Conservation (phyloP, 92 coral and sea anemone species). For the Heliopora coerulea region DNA sequence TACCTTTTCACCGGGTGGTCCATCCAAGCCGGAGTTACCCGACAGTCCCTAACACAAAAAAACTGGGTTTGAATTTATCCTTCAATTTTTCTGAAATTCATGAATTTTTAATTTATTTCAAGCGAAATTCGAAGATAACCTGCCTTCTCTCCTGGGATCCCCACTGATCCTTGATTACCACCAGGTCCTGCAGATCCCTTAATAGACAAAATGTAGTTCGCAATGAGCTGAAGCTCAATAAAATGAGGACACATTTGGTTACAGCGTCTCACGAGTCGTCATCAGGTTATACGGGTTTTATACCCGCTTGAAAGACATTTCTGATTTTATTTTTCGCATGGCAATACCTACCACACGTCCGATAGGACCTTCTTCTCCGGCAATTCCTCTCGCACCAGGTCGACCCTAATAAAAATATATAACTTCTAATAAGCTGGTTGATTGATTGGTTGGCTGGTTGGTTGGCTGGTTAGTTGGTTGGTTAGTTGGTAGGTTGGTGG, state of each 20-base stretch:
- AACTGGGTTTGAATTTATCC: not conserved
- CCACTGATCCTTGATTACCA: not conserved
- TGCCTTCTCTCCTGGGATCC: constrained; percentile 18
- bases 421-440: too few species aligned
- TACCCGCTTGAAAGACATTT: too few species aligned
- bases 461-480: too few species aligned
- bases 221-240: too few species aligned
- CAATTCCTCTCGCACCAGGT: constrained; percentile 32
- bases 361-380: constrained; percentile 18
- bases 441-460: too few species aligned
- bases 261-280: too few species aligned
- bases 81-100: too few species aligned
- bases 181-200: constrained; percentile 11
- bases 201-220: not conserved
- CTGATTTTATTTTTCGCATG: not conserved
- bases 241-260: too few species aligned
- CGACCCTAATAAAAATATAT: constrained; percentile 28
- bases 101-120: too few species aligned
- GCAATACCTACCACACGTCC: constrained; percentile 5
- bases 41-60: not conserved
- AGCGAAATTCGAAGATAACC: not conserved
- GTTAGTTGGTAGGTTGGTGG: too few species aligned
- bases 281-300: too few species aligned
- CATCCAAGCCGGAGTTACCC: constrained; percentile 7
- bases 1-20: constrained; percentile 6